Conservation (phyloP, 2,113 vertebrate genomes). For the Cyanoderma ruficeps region DNA sequence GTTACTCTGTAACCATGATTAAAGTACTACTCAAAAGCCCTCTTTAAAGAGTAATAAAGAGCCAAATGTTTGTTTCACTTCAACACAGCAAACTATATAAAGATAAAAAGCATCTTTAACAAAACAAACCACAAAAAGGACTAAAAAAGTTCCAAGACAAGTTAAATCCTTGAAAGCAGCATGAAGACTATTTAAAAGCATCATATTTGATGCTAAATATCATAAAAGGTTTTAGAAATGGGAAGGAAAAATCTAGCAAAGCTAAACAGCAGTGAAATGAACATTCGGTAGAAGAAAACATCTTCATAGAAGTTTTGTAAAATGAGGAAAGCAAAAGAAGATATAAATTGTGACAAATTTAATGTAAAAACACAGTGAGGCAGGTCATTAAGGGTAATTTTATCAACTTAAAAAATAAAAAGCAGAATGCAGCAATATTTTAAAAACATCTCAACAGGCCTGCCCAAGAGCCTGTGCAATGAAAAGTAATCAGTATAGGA, state of each 20-base stretch:
- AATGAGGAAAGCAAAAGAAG: background rate
- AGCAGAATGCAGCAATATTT: background rate
- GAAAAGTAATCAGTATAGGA: background rate
- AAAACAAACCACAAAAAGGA: background rate
- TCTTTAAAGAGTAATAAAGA: background rate
- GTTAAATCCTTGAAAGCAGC: conserved; percentile 3
- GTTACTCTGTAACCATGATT: background rate
- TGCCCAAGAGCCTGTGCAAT: background rate
- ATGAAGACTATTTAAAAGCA: background rate
- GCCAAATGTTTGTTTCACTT: background rate
- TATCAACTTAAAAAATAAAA: background rate
- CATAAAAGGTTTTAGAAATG: background rate
- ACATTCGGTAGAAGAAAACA: background rate
- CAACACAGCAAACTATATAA: background rate
- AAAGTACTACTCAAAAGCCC: background rate
- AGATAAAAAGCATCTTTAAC: background rate
- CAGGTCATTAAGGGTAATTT: background rate
- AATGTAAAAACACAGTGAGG: background rate
- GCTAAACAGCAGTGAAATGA: background rate
- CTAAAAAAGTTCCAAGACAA: background rate
- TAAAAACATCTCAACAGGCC: background rate
- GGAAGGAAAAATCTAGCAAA: background rate
- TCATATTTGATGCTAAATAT: background rate
- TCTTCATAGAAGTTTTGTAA: background rate
- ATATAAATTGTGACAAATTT: background rate